Evolutionary conservation across 2,113 vertebrate genomes (phyloP).

Genomic region (Tachuris rubrigastra): DNA sequence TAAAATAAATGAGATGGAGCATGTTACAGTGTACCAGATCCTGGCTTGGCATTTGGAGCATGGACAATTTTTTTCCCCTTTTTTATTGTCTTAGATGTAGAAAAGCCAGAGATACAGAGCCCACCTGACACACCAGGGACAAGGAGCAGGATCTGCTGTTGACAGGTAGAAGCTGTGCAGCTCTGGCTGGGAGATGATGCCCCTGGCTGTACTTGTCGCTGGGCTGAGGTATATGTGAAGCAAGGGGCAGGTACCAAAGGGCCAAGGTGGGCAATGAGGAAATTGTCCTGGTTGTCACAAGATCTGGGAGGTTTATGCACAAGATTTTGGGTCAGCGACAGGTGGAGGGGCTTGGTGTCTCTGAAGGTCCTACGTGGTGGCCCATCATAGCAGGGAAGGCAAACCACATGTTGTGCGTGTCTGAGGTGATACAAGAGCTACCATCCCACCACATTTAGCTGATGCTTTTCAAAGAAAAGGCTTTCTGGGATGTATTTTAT

Average conservation of each 20-base stretch:
- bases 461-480: background rate
- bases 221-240: background rate
- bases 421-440: background rate
- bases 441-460: background rate
- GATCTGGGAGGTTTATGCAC: background rate
- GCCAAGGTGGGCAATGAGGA: background rate
- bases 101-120: background rate
- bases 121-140: background rate
- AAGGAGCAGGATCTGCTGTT: background rate
- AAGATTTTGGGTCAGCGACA: background rate
- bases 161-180: background rate
- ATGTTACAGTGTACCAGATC: background rate
- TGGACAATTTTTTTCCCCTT: background rate
- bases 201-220: background rate
- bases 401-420: background rate
- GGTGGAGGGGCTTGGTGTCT: background rate
- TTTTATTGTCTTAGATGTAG: background rate
- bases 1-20: conserved; percentile 52
- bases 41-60: background rate
- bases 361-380: background rate
- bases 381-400: background rate
- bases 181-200: background rate
- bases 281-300: background rate
- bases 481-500: background rate
- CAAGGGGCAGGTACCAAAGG: background rate